Conservation (phyloP, 2,888 invertebrate species). For the Pardosa pseudoannulata region DNA sequence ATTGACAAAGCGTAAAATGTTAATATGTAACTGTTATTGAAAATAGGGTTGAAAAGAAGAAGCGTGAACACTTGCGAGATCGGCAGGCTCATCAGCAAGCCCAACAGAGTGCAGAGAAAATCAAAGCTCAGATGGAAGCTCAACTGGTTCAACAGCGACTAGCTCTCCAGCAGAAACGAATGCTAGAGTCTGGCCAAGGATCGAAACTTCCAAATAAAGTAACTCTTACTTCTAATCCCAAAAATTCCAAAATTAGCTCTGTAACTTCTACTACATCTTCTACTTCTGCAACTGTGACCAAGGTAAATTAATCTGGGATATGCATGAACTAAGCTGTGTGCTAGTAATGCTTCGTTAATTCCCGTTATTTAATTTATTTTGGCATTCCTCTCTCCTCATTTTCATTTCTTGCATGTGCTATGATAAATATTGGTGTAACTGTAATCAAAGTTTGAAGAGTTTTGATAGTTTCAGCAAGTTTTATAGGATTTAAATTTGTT, state of each 20-base stretch:
- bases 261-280: slow-evolving; percentile 74
- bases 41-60: slow-evolving; percentile 78
- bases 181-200: slow-evolving; percentile 74
- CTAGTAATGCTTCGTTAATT: neutral
- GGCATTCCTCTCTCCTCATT: no score
- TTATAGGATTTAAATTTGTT: no score
- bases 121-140: slow-evolving; percentile 93
- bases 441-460: no score
- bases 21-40: no score
- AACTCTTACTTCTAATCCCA: slow-evolving; percentile 66
- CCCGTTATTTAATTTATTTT: neutral
- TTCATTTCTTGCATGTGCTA: no score
- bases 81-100: slow-evolving; percentile 75
- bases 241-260: slow-evolving; percentile 47
- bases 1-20: no score
- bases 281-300: slow-evolving; percentile 74
- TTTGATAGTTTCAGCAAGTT: no score
- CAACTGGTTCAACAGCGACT: slow-evolving; percentile 89
- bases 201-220: slow-evolving; percentile 59
- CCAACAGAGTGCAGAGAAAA: slow-evolving; percentile 77
- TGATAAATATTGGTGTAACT: no score
- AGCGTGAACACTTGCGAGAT: slow-evolving; percentile 77
- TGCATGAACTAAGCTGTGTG: slow-evolving; percentile 17
- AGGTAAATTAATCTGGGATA: slow-evolving; percentile 46
- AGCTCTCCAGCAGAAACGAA: slow-evolving; percentile 90